phyloP scores from a whole-genome alignment of 2,888 invertebrate genomes.

The Acrocyrtus sp. region DNA sequence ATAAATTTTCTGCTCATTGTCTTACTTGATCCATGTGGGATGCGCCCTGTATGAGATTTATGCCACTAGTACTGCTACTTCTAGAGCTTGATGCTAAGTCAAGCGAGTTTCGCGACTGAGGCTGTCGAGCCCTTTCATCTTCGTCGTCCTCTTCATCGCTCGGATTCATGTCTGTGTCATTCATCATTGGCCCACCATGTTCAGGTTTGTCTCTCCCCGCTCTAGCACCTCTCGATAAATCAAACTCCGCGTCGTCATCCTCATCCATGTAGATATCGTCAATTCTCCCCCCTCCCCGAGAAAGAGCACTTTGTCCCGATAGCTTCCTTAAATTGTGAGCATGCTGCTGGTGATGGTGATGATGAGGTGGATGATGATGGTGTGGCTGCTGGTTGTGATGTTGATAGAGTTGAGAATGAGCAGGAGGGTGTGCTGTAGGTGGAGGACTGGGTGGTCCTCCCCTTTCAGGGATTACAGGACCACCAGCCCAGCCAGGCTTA shows the following conservation, averaged over 20 bases:
- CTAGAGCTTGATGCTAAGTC: conserved; percentile 38
- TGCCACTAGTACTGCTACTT: conserved; percentile 47
- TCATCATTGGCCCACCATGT: conserved; percentile 40
- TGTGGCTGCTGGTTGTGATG: conserved; percentile 30
- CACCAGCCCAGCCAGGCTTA: conserved; percentile 27
- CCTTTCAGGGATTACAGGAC: neutral
- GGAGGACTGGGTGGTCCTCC: conserved; percentile 20
- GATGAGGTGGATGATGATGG: conserved; percentile 18
- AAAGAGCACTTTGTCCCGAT: conserved; percentile 15
- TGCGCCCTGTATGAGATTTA: conserved; percentile 46
- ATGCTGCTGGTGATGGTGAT: conserved; percentile 35
- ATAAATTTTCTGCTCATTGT: neutral
- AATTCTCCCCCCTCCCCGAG: conserved; percentile 11
- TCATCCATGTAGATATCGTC: conserved; percentile 38
- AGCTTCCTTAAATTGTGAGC: conserved; percentile 42
- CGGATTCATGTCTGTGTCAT: conserved; percentile 31
- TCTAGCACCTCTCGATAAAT: conserved; percentile 20
- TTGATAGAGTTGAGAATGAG: conserved; percentile 25
- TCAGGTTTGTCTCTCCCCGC: conserved; percentile 1
- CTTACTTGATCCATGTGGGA: conserved; percentile 47
- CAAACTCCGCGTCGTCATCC: conserved; percentile 39
- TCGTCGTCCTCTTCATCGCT: conserved; percentile 41
- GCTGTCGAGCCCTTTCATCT: conserved; percentile 29
- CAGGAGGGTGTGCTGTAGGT: conserved; percentile 29
- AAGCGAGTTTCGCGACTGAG: conserved; percentile 42